A percentile compares a stretch with the other conserved stretches of the same genome.
These are phyloP conservation scores for Ctenosaura bakeri DNA, from an alignment of 2,797 vertebrate genomes.

Conservation along the genomic window DNA sequence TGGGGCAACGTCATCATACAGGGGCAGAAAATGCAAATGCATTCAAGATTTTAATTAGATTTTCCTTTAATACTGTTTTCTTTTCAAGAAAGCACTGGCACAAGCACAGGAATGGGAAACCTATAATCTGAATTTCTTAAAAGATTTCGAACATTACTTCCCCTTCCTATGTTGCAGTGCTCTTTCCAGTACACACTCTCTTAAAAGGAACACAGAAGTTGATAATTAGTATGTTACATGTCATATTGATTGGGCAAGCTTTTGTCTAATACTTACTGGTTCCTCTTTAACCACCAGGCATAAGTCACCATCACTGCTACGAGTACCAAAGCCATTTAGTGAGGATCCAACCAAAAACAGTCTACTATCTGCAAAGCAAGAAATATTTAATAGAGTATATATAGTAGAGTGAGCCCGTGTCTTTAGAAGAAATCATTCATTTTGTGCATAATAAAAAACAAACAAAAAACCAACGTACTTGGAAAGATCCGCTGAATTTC, in stretches of 20 bases:
- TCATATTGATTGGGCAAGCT: not conserved
- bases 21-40: not conserved
- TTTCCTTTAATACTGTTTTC: not conserved
- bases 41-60: not conserved
- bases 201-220: not conserved
- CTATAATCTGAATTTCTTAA: not conserved
- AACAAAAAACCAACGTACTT: conserved; percentile 84
- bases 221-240: not conserved
- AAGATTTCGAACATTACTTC: not conserved
- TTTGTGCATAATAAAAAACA: accelerated
- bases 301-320: conserved; percentile 94
- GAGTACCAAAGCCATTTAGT: conserved; percentile 93
- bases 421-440: conserved; percentile 3
- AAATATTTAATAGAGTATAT: conserved; percentile 33
- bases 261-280: conserved; percentile 82
- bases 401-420: not conserved
- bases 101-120: not conserved
- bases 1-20: not conserved
- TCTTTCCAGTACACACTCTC: not conserved
- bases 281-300: conserved; percentile 89
- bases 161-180: not conserved
- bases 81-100: not conserved
- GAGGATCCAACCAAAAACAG: conserved; percentile 95
- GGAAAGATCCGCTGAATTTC: conserved; percentile 89
- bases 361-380: conserved; percentile 82